Percentiles rank a stretch among this genome's conserved stretches.
Conservation (phyloP, 2,797 vertebrate genomes). For the Oceanodroma leucorhoa region DNA sequence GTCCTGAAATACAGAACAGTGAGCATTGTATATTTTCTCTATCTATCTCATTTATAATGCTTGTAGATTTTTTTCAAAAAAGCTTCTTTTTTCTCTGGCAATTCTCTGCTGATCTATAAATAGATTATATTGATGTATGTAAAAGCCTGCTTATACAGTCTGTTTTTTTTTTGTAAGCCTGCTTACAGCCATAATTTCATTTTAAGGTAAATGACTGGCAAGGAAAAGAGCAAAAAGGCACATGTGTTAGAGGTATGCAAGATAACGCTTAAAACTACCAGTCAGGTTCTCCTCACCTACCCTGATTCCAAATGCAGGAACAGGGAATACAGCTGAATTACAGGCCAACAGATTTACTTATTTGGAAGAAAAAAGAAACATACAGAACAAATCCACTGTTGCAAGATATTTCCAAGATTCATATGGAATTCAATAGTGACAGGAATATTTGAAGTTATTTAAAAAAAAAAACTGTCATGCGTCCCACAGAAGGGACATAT, state of each 20-base stretch:
- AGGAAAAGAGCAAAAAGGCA: neutral
- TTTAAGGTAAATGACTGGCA: neutral
- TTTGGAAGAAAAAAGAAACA: neutral
- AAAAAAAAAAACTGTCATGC: neutral
- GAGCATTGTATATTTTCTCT: neutral
- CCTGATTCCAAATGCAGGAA: neutral
- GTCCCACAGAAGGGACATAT: neutral
- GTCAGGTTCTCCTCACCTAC: neutral
- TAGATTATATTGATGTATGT: neutral
- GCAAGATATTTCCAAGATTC: neutral
- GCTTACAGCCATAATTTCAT: neutral
- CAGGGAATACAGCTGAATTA: neutral
- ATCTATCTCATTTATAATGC: neutral
- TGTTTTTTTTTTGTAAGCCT: too few relatives aligned
- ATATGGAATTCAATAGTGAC: neutral
- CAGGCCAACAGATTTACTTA: neutral
- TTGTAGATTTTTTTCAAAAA: neutral
- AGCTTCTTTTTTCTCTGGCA: neutral
- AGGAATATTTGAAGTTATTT: neutral
- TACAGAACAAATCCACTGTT: neutral
- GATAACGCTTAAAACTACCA: neutral
- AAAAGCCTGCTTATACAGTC: neutral
- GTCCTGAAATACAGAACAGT: neutral
- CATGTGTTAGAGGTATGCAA: neutral
- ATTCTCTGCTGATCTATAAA: neutral